Evolutionary conservation across 2,797 vertebrate genomes (phyloP).

Genomic region (Leptatherina wallacei): DNA sequence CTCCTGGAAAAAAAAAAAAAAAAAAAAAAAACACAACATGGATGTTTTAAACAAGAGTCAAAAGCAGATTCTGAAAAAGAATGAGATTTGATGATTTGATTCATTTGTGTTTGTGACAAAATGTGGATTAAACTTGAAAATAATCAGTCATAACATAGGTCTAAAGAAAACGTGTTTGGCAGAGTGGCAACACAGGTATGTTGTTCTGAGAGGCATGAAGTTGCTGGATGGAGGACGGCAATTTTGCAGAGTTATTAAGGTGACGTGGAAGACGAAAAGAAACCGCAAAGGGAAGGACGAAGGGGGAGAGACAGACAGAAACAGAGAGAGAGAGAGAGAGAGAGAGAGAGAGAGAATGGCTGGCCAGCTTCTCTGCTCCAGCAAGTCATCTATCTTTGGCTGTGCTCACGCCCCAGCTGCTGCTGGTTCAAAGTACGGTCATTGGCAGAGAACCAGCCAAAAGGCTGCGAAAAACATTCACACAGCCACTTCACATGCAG

Average conservation of each 20-base stretch:
- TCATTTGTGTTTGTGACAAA: not conserved
- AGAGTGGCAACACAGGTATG: constrained; percentile 6
- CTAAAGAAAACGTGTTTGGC: constrained; percentile 29
- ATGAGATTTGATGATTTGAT: not conserved
- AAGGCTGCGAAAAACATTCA: constrained; percentile 71
- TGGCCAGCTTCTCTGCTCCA: constrained; percentile 50
- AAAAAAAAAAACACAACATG: constrained; percentile 13
- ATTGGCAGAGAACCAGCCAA: constrained; percentile 80
- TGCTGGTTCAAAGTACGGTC: constrained; percentile 88
- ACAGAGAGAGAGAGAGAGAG: constrained; percentile 52
- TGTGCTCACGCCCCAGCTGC: constrained; percentile 81
- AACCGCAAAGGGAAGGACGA: constrained; percentile 15
- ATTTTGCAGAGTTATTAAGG: constrained; percentile 17
- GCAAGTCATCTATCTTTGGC: constrained; percentile 80
- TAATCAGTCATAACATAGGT: constrained; percentile 27
- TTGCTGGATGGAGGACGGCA: constrained; percentile 7
- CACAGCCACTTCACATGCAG: constrained; percentile 66
- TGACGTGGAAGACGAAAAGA: constrained; percentile 47
- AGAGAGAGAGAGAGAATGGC: constrained; percentile 42
- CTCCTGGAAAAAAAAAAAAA: not conserved
- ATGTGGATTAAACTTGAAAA: not conserved
- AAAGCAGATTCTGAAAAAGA: constrained; percentile 11
- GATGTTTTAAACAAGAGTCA: constrained; percentile 14
- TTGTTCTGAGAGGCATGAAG: not conserved
- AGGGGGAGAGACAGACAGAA: constrained; percentile 31